A percentile compares a stretch with the other conserved stretches of the same genome.
These are phyloP conservation scores for Pteropus rufus DNA, from an alignment of 2,797 vertebrate genomes.

Conservation along the genomic window DNA sequence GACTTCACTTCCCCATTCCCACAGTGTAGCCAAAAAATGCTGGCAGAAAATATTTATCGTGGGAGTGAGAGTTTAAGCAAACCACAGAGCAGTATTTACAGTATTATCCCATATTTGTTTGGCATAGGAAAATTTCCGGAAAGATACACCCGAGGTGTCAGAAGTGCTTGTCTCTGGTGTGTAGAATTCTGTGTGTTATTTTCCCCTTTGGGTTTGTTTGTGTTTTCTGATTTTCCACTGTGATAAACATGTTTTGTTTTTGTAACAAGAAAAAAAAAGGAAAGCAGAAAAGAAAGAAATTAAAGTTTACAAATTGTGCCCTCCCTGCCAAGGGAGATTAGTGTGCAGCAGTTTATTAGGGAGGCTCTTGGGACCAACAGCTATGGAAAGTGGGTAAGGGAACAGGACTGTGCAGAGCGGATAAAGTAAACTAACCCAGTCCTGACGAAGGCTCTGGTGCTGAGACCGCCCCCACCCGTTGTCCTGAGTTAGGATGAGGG, in stretches of 20 bases:
- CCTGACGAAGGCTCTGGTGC: not conserved
- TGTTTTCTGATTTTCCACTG: slow-evolving; percentile 45
- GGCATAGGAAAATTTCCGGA: slow-evolving; percentile 5
- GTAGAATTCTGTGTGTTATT: not conserved
- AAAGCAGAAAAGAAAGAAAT: not conserved
- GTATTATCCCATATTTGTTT: slow-evolving; percentile 35
- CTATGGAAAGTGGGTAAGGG: not conserved
- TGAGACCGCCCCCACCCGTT: not conserved
- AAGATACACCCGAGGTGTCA: slow-evolving; percentile 28
- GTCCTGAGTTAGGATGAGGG: not conserved
- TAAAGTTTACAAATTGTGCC: not conserved
- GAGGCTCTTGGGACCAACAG: not conserved
- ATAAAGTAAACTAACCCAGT: not conserved
- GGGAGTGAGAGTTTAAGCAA: not conserved
- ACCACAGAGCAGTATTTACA: slow-evolving; percentile 4
- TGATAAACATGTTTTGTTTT: slow-evolving; percentile 6
- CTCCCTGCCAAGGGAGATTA: not conserved
- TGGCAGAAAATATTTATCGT: slow-evolving; percentile 33
- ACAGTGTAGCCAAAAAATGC: not conserved
- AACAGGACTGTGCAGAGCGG: not conserved
- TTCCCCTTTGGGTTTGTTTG: slow-evolving; percentile 24
- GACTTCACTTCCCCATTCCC: not conserved
- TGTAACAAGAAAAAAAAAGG: not conserved
- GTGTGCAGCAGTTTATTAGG: not conserved
- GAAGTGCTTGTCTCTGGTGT: not conserved